These are phyloP conservation scores for Sinocyclocheilus rhinocerous DNA, from an alignment of 2,113 vertebrate genomes.

Conservation along the genomic window DNA sequence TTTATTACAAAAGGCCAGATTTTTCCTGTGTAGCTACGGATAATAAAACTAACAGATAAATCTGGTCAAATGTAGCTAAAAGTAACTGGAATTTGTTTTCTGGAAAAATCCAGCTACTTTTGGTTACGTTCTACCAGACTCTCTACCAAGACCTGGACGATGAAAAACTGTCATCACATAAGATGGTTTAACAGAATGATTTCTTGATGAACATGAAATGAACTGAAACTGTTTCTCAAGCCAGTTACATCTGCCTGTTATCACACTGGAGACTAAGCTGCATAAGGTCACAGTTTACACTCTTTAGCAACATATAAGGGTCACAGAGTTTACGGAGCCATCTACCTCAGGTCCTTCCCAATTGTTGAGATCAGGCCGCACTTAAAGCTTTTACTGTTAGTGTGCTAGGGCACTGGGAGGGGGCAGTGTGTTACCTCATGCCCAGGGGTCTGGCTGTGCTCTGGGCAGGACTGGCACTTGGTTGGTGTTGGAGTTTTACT, in stretches of 20 bases:
- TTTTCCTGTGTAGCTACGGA: neutral
- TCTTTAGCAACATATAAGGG: neutral
- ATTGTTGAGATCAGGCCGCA: neutral
- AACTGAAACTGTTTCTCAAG: neutral
- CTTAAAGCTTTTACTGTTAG: slow-evolving; percentile 36
- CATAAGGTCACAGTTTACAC: neutral
- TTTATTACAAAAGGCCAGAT: neutral
- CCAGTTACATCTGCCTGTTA: neutral
- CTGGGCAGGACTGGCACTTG: slow-evolving; percentile 91
- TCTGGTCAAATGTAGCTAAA: neutral
- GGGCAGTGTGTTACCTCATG: slow-evolving; percentile 77
- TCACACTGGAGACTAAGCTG: neutral
- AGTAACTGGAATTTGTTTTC: neutral
- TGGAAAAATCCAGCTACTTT: neutral
- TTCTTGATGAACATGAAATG: neutral
- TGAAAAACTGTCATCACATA: neutral
- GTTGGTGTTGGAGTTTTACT: slow-evolving; percentile 92
- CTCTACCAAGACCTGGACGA: neutral
- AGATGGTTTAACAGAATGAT: neutral
- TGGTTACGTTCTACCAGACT: neutral
- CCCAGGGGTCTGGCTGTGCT: slow-evolving; percentile 76
- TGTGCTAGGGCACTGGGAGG: slow-evolving; percentile 37
- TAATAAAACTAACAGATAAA: neutral
- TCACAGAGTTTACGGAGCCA: neutral
- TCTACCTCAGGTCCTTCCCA: slow-evolving; percentile 2